A percentile compares a stretch with the other conserved stretches of the same genome.
These are phyloP conservation scores for Grapholita molesta DNA, from an alignment of 1,140 invertebrate genomes.

Conservation along the genomic window DNA sequence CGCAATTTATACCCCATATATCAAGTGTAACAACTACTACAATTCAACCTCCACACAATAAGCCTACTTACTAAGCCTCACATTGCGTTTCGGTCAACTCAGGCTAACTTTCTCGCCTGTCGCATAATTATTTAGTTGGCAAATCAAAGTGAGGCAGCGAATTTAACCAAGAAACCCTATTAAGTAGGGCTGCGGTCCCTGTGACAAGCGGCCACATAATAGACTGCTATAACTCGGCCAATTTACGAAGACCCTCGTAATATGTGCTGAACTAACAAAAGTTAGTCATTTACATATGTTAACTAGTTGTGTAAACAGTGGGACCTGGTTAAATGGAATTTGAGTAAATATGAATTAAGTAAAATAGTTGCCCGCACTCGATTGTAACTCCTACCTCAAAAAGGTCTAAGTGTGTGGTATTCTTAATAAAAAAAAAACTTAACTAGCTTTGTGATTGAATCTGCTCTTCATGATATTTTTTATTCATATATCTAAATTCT, in stretches of 20 bases:
- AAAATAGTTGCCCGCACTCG: too few relatives aligned
- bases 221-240: slow-evolving; percentile 29
- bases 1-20: not conserved
- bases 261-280: not conserved
- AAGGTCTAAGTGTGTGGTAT: too few relatives aligned
- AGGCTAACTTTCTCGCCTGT: not conserved
- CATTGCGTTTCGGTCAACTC: not conserved
- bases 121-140: slow-evolving; percentile 17
- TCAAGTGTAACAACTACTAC: not conserved
- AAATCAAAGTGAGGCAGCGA: slow-evolving; percentile 23
- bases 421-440: too few relatives aligned
- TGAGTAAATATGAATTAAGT: too few relatives aligned
- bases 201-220: slow-evolving; percentile 30
- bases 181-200: slow-evolving; percentile 27
- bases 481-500: too few relatives aligned
- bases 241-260: slow-evolving; percentile 25
- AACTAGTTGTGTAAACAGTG: not conserved
- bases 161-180: slow-evolving; percentile 27
- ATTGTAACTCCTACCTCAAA: too few relatives aligned
- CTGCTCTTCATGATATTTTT: too few relatives aligned
- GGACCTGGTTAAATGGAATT: not conserved
- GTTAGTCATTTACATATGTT: not conserved
- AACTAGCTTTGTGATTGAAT: too few relatives aligned
- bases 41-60: not conserved
- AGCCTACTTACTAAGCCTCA: slow-evolving; percentile 2